Percentiles rank a stretch among this genome's conserved stretches.
phyloP scores from a whole-genome alignment of 2,113 vertebrate genomes.

The Struthio camelus region DNA sequence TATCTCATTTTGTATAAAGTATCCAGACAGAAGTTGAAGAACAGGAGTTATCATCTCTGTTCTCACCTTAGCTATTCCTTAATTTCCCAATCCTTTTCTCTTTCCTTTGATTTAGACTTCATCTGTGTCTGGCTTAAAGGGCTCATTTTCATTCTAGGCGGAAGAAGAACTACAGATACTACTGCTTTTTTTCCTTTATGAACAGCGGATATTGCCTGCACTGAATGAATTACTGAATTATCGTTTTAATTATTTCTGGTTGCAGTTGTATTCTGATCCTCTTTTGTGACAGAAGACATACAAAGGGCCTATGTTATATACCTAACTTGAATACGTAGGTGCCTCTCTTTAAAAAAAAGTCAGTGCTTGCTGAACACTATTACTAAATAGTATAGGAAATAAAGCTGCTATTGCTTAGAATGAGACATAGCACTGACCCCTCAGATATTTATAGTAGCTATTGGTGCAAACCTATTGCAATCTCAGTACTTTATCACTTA shows the following conservation, averaged over 20 bases:
- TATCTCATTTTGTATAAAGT: not conserved
- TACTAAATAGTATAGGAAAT: not conserved
- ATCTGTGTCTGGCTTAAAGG: not conserved
- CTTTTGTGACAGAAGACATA: not conserved
- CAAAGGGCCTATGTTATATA: not conserved
- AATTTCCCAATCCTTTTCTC: not conserved
- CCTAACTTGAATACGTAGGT: not conserved
- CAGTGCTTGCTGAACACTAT: not conserved
- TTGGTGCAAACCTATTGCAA: not conserved
- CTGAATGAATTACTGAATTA: not conserved
- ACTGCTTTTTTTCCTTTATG: not conserved
- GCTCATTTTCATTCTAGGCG: not conserved
- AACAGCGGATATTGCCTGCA: not conserved
- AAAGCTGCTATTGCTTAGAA: not conserved
- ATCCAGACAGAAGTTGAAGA: not conserved
- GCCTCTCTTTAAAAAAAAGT: not conserved
- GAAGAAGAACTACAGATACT: not conserved
- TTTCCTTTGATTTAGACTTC: not conserved
- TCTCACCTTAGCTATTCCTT: not conserved
- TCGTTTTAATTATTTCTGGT: not conserved
- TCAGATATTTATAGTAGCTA: not conserved
- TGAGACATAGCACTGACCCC: not conserved
- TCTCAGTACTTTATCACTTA: not conserved
- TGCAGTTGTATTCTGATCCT: not conserved
- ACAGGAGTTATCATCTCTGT: not conserved